These are phyloP conservation scores for Didymodactylos carnosus DNA, from an alignment of 2,888 invertebrate genomes.

Conservation along the genomic window DNA sequence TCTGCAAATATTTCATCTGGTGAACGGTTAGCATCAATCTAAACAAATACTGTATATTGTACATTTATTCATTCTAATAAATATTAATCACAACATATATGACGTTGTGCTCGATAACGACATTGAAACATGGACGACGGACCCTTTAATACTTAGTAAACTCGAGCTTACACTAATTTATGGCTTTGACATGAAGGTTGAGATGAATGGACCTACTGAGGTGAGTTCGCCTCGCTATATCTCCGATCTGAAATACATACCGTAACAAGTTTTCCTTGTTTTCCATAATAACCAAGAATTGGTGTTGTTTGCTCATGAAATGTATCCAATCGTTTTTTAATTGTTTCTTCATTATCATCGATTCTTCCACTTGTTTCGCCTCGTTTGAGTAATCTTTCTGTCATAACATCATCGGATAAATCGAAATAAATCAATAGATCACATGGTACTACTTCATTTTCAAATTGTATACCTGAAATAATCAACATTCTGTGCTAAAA, in stretches of 20 bases:
- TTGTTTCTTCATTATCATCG: conserved; percentile 83
- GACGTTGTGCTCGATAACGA: too few relatives aligned
- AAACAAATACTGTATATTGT: too few relatives aligned
- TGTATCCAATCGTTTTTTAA: conserved; percentile 67
- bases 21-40: conserved; percentile 1
- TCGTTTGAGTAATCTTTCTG: conserved; percentile 51
- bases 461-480: background rate
- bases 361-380: conserved; percentile 59
- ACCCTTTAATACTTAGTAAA: too few relatives aligned
- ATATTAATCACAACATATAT: too few relatives aligned
- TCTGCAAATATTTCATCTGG: conserved; percentile 1
- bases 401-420: conserved; percentile 48
- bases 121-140: too few relatives aligned
- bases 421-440: conserved; percentile 5
- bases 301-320: conserved; percentile 68
- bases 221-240: too few relatives aligned
- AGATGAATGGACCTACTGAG: too few relatives aligned
- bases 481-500: too few relatives aligned
- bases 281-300: conserved; percentile 58
- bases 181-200: too few relatives aligned
- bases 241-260: too few relatives aligned
- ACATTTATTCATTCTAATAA: too few relatives aligned
- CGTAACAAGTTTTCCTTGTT: background rate
- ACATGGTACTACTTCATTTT: conserved; percentile 1
- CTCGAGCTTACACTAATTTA: too few relatives aligned